Evolutionary conservation across 2,888 invertebrate genomes (phyloP).

Genomic region (Isoperla grammatica): DNA sequence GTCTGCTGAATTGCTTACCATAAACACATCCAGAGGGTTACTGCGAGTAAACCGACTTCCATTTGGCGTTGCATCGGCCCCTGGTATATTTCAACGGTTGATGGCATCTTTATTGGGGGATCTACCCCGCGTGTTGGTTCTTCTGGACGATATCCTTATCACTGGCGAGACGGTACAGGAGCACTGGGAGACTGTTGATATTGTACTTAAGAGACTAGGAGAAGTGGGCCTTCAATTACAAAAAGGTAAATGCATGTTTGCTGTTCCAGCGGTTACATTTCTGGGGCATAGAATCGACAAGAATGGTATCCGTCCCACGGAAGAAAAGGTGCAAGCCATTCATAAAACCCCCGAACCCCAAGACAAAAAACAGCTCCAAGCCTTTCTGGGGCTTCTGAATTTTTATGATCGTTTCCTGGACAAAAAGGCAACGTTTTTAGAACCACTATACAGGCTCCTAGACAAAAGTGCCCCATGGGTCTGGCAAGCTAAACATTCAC

Average conservation of each 20-base stretch:
- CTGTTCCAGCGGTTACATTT: slow-evolving; percentile 22
- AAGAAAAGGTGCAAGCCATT: not conserved
- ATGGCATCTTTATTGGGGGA: too few species aligned
- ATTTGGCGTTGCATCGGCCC: slow-evolving; percentile 27
- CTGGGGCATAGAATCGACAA: slow-evolving; percentile 29
- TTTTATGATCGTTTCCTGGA: slow-evolving; percentile 1
- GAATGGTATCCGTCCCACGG: not conserved
- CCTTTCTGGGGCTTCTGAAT: slow-evolving; percentile 1
- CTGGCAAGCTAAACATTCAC: not conserved
- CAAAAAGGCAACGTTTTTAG: not conserved
- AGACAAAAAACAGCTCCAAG: not conserved
- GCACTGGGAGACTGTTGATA: too few species aligned
- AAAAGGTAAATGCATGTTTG: too few species aligned
- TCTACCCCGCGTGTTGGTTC: too few species aligned
- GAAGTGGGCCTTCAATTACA: too few species aligned
- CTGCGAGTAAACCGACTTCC: slow-evolving; percentile 23
- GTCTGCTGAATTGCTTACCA: not conserved
- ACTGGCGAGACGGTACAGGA: too few species aligned
- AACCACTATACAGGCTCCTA: not conserved
- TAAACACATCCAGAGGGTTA: slow-evolving; percentile 12
- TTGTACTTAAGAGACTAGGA: too few species aligned
- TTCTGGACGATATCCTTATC: too few species aligned
- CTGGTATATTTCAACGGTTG: too few species aligned
- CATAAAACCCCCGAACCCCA: not conserved
- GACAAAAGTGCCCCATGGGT: not conserved